A percentile compares a stretch with the other conserved stretches of the same genome.
phyloP scores from a whole-genome alignment of 2,888 invertebrate genomes.

The Stenodema calcarata region DNA sequence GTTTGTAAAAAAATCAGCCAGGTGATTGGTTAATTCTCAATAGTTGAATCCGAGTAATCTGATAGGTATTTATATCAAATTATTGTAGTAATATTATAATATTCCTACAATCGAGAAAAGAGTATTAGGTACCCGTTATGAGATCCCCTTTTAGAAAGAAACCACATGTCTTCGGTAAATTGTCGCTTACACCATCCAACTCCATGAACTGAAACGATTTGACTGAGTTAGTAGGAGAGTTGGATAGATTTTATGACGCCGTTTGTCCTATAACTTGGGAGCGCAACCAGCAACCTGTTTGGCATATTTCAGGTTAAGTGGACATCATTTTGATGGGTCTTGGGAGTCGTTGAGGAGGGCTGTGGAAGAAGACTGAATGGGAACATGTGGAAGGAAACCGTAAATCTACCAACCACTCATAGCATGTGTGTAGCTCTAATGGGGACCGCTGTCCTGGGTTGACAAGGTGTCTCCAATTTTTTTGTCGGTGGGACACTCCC shows the following conservation, averaged over 20 bases:
- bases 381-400: conserved; percentile 47
- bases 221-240: conserved; percentile 12
- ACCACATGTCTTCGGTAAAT: no score
- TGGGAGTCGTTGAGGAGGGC: conserved; percentile 15
- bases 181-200: background rate
- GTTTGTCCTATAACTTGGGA: conserved; percentile 36
- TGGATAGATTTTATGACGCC: conserved; percentile 39
- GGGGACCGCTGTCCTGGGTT: background rate
- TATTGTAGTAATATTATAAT: no score
- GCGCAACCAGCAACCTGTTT: conserved; percentile 35
- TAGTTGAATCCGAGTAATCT: no score
- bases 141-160: no score
- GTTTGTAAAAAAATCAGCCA: no score
- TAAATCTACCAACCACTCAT: conserved; percentile 32
- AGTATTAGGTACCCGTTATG: no score
- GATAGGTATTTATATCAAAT: no score
- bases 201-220: conserved; percentile 19
- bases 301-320: conserved; percentile 49
- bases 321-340: conserved; percentile 35
- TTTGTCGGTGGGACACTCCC: background rate
- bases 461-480: background rate
- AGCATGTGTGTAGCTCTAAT: conserved; percentile 22
- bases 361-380: conserved; percentile 31
- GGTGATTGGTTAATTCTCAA: no score
- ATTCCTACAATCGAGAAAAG: no score